Conservation (phyloP, 2,888 invertebrate species). For the Fissipunctia ypsillon region DNA sequence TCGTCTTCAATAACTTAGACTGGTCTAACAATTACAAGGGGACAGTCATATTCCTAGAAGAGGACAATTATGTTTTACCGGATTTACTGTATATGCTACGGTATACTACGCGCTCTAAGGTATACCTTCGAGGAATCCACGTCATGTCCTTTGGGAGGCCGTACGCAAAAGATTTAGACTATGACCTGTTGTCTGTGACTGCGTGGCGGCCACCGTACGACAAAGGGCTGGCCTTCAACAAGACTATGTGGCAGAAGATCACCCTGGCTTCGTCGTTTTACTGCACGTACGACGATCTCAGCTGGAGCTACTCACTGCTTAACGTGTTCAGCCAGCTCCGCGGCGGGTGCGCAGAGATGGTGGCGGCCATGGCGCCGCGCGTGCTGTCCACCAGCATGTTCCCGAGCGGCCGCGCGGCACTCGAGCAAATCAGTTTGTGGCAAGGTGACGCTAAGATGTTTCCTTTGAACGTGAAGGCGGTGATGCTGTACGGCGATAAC, state of each 20-base stretch:
- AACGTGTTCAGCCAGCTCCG: constrained; percentile 66
- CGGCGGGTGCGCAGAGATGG: constrained; percentile 67
- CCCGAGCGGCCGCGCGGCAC: constrained; percentile 54
- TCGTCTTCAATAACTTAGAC: constrained; percentile 70
- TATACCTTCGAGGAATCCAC: constrained; percentile 65
- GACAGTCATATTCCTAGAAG: constrained; percentile 74
- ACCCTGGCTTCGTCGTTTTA: constrained; percentile 59
- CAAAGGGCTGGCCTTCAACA: constrained; percentile 76
- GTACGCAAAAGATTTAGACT: constrained; percentile 58
- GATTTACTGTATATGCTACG: constrained; percentile 74
- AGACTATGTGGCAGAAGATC: constrained; percentile 73
- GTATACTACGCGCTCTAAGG: constrained; percentile 63
- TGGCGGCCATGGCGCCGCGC: constrained; percentile 70
- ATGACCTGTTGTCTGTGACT: constrained; percentile 69
- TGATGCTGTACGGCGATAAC: constrained; percentile 63
- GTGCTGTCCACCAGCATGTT: constrained; percentile 67
- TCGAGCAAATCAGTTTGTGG: constrained; percentile 31
- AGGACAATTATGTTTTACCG: constrained; percentile 74
- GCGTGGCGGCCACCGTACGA: constrained; percentile 75
- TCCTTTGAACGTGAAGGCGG: constrained; percentile 68
- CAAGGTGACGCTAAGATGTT: constrained; percentile 58
- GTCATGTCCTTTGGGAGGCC: constrained; percentile 74
- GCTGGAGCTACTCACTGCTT: constrained; percentile 78
- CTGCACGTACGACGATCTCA: constrained; percentile 75
- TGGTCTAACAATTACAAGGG: constrained; percentile 64